Percentiles rank a stretch among this genome's conserved stretches.
Evolutionary conservation across 2,797 vertebrate species (phyloP).

Genomic region (Paedocypris micromegethes): DNA sequence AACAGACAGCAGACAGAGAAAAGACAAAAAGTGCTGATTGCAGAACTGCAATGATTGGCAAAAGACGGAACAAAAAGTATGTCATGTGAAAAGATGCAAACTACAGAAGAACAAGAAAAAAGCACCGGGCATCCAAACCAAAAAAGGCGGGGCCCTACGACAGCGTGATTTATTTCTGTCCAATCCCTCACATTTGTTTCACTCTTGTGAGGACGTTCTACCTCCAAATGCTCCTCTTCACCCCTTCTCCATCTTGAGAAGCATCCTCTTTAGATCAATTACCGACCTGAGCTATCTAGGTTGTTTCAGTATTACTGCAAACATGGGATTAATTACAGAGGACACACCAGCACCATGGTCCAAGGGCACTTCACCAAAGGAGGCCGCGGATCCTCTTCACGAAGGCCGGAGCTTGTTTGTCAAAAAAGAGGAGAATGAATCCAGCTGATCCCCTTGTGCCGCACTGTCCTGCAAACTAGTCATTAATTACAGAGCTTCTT

Average conservation of each 20-base stretch:
- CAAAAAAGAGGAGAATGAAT: conserved; percentile 47
- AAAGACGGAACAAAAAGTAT: too few relatives aligned
- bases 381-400: conserved; percentile 49
- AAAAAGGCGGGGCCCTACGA: too few relatives aligned
- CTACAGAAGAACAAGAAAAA: too few relatives aligned
- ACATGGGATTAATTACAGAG: conserved; percentile 46
- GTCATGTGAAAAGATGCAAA: too few relatives aligned
- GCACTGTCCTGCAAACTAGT: conserved; percentile 47
- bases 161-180: conserved; percentile 11
- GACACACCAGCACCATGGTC: conserved; percentile 27
- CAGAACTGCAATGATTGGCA: too few relatives aligned
- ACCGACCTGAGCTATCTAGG: conserved; percentile 22
- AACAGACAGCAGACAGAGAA: too few relatives aligned
- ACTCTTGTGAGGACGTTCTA: background rate
- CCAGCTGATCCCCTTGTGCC: conserved; percentile 42
- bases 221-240: background rate
- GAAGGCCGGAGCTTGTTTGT: conserved; percentile 51
- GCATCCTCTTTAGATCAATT: conserved; percentile 50
- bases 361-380: conserved; percentile 44
- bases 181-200: conserved; percentile 4
- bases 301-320: conserved; percentile 21
- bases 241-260: conserved; percentile 3
- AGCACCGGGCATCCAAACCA: too few relatives aligned
- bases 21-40: too few relatives aligned
- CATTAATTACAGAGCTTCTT: conserved; percentile 58